A percentile compares a stretch with the other conserved stretches of the same genome.
Evolutionary conservation across 1,140 invertebrate species (phyloP).

Genomic region (Papilio machaon): DNA sequence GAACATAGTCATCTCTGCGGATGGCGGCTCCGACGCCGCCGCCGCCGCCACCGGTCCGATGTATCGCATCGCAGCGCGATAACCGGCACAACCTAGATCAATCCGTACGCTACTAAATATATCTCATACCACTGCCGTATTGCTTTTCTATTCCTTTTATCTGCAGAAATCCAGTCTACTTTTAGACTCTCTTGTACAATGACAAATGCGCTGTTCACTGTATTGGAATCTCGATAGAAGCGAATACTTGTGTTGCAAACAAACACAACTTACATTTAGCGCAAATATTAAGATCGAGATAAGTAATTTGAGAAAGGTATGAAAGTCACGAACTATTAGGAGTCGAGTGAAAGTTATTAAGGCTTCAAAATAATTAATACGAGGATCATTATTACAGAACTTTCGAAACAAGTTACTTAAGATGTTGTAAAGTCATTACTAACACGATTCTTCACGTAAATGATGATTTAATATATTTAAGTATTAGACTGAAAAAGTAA

Average conservation of each 20-base stretch:
- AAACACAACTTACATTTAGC: neutral
- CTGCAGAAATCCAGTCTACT: conserved; percentile 29
- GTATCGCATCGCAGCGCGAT: conserved; percentile 61
- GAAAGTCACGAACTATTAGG: conserved; percentile 18
- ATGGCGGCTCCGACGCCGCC: conserved; percentile 69
- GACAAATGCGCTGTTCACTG: conserved; percentile 20
- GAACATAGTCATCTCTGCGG: conserved; percentile 79
- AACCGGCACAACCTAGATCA: conserved; percentile 62
- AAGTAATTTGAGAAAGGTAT: neutral
- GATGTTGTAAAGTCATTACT: neutral
- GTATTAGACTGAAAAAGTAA: neutral
- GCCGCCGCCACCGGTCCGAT: conserved; percentile 58
- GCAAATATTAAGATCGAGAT: neutral
- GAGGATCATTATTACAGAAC: neutral
- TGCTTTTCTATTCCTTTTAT: conserved; percentile 38
- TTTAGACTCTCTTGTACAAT: conserved; percentile 34
- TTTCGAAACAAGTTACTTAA: neutral
- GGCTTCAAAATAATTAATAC: neutral
- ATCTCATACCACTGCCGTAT: conserved; percentile 43
- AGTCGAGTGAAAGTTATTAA: neutral
- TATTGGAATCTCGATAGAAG: conserved; percentile 19
- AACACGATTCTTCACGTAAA: neutral
- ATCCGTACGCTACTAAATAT: conserved; percentile 50
- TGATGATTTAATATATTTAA: neutral
- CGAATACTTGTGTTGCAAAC: conserved; percentile 2